Evolutionary conservation across 2,113 vertebrate genomes (phyloP).

Genomic region (Gorsachius goisagi): DNA sequence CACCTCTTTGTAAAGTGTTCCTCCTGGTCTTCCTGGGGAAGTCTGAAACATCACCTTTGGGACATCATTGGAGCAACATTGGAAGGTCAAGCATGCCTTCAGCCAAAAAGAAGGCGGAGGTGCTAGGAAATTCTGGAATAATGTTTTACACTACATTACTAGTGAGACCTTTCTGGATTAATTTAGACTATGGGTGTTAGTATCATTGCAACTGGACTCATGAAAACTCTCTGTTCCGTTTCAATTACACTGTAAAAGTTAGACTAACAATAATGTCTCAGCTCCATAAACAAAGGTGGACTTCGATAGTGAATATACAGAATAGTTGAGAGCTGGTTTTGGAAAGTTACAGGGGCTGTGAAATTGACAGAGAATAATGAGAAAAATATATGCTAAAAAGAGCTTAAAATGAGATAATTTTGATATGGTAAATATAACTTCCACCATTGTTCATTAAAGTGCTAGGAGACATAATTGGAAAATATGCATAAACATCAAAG

Average conservation of each 20-base stretch:
- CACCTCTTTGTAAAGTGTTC: neutral
- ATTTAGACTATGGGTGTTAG: neutral
- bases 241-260: neutral
- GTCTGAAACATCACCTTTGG: neutral
- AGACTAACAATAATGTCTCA: neutral
- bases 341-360: neutral
- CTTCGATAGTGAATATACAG: neutral
- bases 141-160: neutral
- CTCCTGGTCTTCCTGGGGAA: neutral
- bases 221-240: neutral
- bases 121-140: neutral
- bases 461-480: neutral
- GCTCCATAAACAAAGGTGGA: neutral
- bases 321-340: neutral
- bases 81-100: neutral
- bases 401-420: neutral
- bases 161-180: neutral
- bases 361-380: neutral
- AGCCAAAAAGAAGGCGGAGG: neutral
- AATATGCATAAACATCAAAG: neutral
- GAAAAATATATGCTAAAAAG: neutral
- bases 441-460: neutral
- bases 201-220: neutral
- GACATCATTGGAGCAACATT: neutral
- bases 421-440: neutral